phyloP scores from a whole-genome alignment of 2,113 vertebrate genomes.

The Neogale vison region DNA sequence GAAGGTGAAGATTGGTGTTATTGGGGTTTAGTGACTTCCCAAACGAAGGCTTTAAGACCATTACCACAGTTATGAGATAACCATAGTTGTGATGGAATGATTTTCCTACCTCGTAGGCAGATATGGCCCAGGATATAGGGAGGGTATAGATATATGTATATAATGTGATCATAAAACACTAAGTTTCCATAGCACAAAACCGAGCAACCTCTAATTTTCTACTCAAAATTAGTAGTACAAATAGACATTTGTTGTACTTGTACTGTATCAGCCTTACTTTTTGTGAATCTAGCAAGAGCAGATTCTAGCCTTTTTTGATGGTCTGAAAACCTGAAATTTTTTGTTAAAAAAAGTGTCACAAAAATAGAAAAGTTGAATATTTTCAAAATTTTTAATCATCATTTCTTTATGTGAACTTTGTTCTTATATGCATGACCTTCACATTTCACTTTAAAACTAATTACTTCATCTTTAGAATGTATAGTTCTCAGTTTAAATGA shows the following conservation, averaged over 20 bases:
- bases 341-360: not conserved
- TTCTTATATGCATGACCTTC: not conserved
- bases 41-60: not conserved
- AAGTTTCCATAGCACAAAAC: not conserved
- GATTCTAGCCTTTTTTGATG: not conserved
- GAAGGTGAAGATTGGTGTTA: not conserved
- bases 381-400: conserved; percentile 28
- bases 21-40: not conserved
- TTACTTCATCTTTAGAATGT: not conserved
- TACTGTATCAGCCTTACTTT: not conserved
- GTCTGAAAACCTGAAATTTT: not conserved
- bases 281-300: not conserved
- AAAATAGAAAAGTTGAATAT: conserved; percentile 1
- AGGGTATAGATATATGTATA: rapidly evolving
- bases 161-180: not conserved
- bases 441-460: not conserved
- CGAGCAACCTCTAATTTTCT: not conserved
- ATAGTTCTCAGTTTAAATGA: conserved; percentile 17
- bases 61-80: not conserved
- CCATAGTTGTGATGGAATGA: not conserved
- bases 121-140: not conserved
- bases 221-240: not conserved
- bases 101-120: not conserved
- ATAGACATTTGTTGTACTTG: not conserved
- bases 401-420: not conserved